Evolutionary conservation across 2,888 invertebrate genomes (phyloP).

Genomic region (Chalcosyrphus nemorum): DNA sequence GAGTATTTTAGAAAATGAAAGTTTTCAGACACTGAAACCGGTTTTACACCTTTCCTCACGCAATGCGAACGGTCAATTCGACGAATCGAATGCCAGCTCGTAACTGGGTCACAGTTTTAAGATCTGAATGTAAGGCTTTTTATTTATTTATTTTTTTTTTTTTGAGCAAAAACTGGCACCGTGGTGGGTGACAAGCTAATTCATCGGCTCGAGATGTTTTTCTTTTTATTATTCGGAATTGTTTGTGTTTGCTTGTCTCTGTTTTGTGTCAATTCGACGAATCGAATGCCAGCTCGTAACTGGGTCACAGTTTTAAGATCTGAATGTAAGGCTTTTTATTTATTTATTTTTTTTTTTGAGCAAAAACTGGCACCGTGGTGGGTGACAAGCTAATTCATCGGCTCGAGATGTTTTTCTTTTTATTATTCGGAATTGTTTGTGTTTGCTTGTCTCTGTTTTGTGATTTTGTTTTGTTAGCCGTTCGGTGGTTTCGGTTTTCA

Average conservation of each 20-base stretch:
- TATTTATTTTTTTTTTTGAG: not conserved
- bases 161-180: not conserved
- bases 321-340: not conserved
- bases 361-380: not conserved
- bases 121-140: not conserved
- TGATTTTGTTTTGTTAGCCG: not conserved
- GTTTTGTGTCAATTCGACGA: not conserved
- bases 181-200: not conserved
- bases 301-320: conserved; percentile 29
- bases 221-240: not conserved
- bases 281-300: not conserved
- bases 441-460: not conserved
- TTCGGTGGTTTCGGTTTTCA: conserved; percentile 18
- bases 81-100: not conserved
- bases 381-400: not conserved
- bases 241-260: not conserved
- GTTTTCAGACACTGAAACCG: conserved; percentile 39
- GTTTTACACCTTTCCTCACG: conserved; percentile 35
- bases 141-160: too few relatives aligned
- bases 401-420: not conserved
- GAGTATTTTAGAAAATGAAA: conserved; percentile 64
- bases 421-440: not conserved
- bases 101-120: conserved; percentile 29
- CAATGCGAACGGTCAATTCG: not conserved
- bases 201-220: not conserved